Evolutionary conservation across 1,140 invertebrate species (phyloP).

Genomic region (Drosophila yakuba): DNA sequence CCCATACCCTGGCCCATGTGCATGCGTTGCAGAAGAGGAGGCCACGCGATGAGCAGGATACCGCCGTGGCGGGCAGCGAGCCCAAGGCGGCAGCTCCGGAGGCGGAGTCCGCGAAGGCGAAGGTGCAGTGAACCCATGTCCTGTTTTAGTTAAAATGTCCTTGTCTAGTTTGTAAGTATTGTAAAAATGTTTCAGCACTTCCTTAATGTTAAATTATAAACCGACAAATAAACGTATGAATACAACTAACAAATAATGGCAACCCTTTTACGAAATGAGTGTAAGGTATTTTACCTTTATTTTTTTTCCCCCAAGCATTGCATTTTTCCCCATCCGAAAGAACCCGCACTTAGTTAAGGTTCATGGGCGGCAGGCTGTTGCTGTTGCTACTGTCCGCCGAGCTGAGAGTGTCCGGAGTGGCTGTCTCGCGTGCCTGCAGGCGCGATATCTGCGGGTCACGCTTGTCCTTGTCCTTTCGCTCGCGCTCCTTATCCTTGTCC

Average conservation of each 20-base stretch:
- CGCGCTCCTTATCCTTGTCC: constrained; percentile 84
- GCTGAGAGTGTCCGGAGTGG: constrained; percentile 87
- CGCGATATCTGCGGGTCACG: constrained; percentile 84
- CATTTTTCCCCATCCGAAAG: neutral
- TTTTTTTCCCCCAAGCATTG: neutral
- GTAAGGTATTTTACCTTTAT: constrained; percentile 15
- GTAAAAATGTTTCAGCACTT: constrained; percentile 82
- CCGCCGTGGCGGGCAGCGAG: constrained; percentile 67
- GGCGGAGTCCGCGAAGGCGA: constrained; percentile 26
- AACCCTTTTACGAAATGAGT: neutral
- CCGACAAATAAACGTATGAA: constrained; percentile 41
- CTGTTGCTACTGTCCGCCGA: constrained; percentile 86
- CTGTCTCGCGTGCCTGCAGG: constrained; percentile 85
- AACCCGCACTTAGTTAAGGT: constrained; percentile 52
- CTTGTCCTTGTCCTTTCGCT: constrained; percentile 85
- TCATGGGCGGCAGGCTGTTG: constrained; percentile 64
- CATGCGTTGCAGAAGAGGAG: constrained; percentile 58
- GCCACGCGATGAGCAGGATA: constrained; percentile 77
- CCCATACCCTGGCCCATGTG: constrained; percentile 21
- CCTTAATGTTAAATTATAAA: constrained; percentile 76
- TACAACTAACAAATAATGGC: constrained; percentile 10
- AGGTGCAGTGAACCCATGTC: constrained; percentile 36
- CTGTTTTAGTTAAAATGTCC: constrained; percentile 75
- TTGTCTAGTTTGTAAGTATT: constrained; percentile 79
- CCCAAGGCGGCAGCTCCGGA: constrained; percentile 57